Evolutionary conservation across 2,113 vertebrate species (phyloP).

Genomic region (Eretmochelys imbricata): DNA sequence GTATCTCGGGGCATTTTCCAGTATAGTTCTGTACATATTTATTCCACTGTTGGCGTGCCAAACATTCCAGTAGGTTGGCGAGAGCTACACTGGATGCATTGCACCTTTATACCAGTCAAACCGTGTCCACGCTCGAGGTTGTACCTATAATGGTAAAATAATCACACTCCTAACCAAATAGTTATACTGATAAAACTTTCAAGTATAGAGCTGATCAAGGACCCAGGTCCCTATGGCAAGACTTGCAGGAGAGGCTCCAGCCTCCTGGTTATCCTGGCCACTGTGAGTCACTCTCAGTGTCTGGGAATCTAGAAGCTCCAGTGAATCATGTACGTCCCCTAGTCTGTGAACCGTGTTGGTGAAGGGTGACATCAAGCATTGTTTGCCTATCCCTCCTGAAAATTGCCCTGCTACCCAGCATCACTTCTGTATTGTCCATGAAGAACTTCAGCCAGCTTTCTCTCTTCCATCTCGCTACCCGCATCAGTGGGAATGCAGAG

Average conservation of each 20-base stretch:
- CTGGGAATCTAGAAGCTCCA: neutral
- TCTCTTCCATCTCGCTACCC: neutral
- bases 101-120: neutral
- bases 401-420: neutral
- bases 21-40: neutral
- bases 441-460: neutral
- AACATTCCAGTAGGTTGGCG: neutral
- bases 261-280: neutral
- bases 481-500: neutral
- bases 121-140: neutral
- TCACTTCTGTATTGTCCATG: neutral
- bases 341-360: neutral
- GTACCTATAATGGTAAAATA: neutral
- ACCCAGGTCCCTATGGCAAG: neutral
- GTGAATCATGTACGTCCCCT: neutral
- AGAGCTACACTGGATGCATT: fast-evolving
- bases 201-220: neutral
- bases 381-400: neutral
- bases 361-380: neutral
- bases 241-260: fast-evolving
- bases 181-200: neutral
- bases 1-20: neutral
- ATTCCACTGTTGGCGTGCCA: neutral
- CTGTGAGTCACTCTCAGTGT: neutral
- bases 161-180: neutral